Evolutionary conservation across 2,888 invertebrate species (phyloP), one percentile per base, ranked within the genome.

Genomic region (Hanleya hanleyi): DNA sequence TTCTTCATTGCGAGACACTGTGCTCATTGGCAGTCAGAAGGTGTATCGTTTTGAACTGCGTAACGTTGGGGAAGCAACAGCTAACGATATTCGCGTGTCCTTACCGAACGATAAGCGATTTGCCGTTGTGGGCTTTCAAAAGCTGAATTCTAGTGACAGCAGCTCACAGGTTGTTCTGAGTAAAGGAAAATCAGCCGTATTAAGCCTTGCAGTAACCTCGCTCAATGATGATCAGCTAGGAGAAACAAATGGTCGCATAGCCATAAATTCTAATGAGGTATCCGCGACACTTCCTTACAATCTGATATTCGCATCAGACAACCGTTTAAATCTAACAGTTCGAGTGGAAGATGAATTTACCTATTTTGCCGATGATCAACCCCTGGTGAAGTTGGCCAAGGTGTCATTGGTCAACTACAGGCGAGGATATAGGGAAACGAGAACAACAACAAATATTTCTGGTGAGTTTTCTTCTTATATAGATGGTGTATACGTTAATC

Each of bases 331-430:
- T 49, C 36, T 84, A 29, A 79, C 76, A 6, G 73, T 84, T 29
- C 64, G 67, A 9, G 77, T 84, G 1, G 82, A 83, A 65, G 84
- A 84, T 71, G 84, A 84, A 62, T 84, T 79, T 66, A 83, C 84
- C 0, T 84, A 83, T 66, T 83, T 83, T 75, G 81, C 78, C n/a
- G 70, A 73, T 18, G 79, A 73, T 33, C 67, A 71, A 49, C 84
- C 84, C 22, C 64, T 81, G 9, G 74, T 84, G 15, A 67, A 70
- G 18, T 76, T 75, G 36, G 84, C 82, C 12, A 74, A 67, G 33
- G 75, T 83, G 6, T 71, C 69, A 9, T 68, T 84, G 26, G 50
- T 57, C 9, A 82, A 80, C 70, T 74, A 74, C 18, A 51, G 73
- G 36, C 51, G 79, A 41, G 74, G 66, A 7, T 77, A 74, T 57